Base-by-base conservation (phyloP, 2,113 vertebrate genomes). In the Pungitius pungitius region DNA sequence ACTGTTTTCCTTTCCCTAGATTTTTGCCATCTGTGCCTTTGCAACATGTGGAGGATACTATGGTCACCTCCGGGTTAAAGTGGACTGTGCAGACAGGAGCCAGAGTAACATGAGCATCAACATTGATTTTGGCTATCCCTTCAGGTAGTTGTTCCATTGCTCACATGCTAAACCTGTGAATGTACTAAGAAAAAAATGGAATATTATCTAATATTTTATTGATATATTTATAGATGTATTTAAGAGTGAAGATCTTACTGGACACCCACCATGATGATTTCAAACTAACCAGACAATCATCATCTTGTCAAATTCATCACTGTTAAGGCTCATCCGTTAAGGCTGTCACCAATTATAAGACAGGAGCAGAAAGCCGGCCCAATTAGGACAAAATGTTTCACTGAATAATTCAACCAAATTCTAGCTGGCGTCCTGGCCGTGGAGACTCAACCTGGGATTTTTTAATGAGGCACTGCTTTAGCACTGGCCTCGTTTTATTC, bases 1-100 rank as follows among this genome's bases (percentile, higher is more conserved):
- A 24, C 4, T 1, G 33, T 35, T 87, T 77, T 52, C 82, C 65
- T 88, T 55, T 51, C n/a, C 75, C 20, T 91, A 99, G 98, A 96
- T 99, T 95, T 99, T 98, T 97, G 97, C 98, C 90, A 96, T 99
- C 93, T 99, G 98, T 95, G 97, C 97, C 75, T 99, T 99, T 95
- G 96, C 97, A 96, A 99, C 97, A 98, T 99, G 98, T 87, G 98
- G 97, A 87, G 97, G 98, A 85, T 98, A 99, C 92, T 95, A 95
- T 69, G 98, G 97, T 90, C 95, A 93, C 84, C 95, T 99, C 92
- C 94, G 93, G 93, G 95, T 99, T 94, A 96, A 95, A 91, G 97
- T 99, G 93, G 96, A 98, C 91, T 99, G 98, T 83, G 92, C 93
- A 83, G 96, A 96, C 93, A 96, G 94, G 93, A 95, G 94, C 33